Evolutionary conservation across 2,888 invertebrate genomes (phyloP).

Genomic region (Arge pagana): DNA sequence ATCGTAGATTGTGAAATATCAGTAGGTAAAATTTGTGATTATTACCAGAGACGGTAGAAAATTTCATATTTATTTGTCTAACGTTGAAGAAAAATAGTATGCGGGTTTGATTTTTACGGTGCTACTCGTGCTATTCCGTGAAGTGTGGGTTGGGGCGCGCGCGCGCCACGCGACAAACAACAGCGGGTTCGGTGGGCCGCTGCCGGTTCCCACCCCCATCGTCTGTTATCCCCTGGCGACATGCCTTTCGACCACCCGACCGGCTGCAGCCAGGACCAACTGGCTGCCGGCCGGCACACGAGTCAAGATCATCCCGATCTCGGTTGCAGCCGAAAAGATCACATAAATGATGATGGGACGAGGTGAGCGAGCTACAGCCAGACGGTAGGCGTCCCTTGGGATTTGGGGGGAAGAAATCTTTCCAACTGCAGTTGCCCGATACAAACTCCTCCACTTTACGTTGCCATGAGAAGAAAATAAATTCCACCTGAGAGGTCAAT

Average conservation of each 20-base stretch:
- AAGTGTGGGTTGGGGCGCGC: too few species aligned
- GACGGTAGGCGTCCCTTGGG: slow-evolving; percentile 12
- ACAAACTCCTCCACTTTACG: too few species aligned
- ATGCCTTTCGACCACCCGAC: slow-evolving; percentile 5
- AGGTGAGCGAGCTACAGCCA: too few species aligned
- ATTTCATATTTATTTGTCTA: too few species aligned
- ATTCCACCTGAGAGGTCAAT: slow-evolving; percentile 1
- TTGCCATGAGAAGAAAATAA: slow-evolving; percentile 9
- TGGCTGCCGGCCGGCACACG: slow-evolving; percentile 24
- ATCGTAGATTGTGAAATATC: too few species aligned
- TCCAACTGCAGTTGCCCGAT: slow-evolving; percentile 11
- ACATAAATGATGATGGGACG: slow-evolving; percentile 16
- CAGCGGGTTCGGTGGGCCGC: not conserved
- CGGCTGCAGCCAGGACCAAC: slow-evolving; percentile 8
- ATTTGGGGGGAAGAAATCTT: slow-evolving; percentile 14
- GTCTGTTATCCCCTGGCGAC: not conserved
- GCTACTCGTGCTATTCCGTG: too few species aligned
- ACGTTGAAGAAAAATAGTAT: too few species aligned
- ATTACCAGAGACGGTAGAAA: too few species aligned
- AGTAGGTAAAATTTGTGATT: too few species aligned
- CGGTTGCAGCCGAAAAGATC: slow-evolving; percentile 16
- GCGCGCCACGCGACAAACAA: slow-evolving; percentile 30
- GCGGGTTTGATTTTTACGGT: too few species aligned
- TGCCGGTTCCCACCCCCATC: slow-evolving; percentile 2
- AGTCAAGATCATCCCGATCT: slow-evolving; percentile 12